A percentile compares a stretch with the other conserved stretches of the same genome.
phyloP scores from a whole-genome alignment of 2,797 vertebrate species.

The Cichlasoma orientale region DNA sequence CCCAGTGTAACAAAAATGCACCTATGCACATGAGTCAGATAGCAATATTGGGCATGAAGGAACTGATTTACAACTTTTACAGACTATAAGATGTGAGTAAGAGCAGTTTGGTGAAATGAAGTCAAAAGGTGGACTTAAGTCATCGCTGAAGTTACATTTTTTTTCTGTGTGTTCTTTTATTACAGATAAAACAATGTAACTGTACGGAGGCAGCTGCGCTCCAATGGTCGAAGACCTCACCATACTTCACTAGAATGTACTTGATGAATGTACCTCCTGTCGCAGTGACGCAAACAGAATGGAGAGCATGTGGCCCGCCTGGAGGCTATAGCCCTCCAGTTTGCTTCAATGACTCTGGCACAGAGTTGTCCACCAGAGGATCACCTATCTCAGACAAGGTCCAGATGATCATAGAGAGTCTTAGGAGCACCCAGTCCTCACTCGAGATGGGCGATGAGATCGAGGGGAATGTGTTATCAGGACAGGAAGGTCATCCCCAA shows the following conservation, averaged over 20 bases:
- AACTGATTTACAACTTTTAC: not conserved
- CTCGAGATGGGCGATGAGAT: conserved; percentile 86
- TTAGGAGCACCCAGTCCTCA: conserved; percentile 87
- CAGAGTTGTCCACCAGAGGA: conserved; percentile 77
- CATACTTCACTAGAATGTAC: conserved; percentile 91
- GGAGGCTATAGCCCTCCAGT: conserved; percentile 87
- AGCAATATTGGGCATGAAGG: not conserved
- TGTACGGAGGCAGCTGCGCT: conserved; percentile 58
- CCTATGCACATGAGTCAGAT: no score
- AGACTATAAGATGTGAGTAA: not conserved
- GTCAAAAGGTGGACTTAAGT: not conserved
- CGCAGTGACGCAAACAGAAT: conserved; percentile 90
- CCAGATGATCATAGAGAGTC: conserved; percentile 93
- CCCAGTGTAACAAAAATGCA: no score
- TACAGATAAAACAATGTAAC: conserved; percentile 83
- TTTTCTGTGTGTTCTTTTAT: conserved; percentile 16
- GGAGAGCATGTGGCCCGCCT: conserved; percentile 87
- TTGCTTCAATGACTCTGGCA: conserved; percentile 88
- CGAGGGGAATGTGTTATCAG: conserved; percentile 73
- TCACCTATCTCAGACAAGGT: conserved; percentile 87
- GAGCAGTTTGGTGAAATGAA: not conserved
- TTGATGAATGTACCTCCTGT: conserved; percentile 93
- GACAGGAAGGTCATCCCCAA: conserved; percentile 72
- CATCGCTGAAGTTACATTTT: not conserved
- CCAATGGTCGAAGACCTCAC: conserved; percentile 61